Evolutionary conservation across 2,888 invertebrate genomes (phyloP).

Genomic region (Dilophus febrilis): DNA sequence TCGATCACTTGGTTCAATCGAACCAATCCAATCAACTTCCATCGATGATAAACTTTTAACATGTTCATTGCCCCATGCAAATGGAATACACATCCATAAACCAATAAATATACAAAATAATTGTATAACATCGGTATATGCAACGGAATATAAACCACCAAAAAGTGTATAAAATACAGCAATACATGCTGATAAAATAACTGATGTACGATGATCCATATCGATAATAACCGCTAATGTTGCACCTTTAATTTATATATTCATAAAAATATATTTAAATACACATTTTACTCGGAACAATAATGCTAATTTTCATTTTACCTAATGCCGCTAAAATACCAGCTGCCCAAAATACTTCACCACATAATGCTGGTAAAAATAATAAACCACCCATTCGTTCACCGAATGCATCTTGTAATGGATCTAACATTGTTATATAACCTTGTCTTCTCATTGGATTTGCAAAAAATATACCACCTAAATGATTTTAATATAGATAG

Average conservation of each 20-base stretch:
- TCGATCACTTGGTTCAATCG: conserved; percentile 49
- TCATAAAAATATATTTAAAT: too few species aligned
- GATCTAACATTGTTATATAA: conserved; percentile 97
- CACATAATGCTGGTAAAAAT: conserved; percentile 90
- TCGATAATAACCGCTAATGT: conserved; percentile 94
- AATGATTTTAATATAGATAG: too few species aligned
- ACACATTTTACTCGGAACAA: too few species aligned
- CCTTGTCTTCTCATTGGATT: conserved; percentile 95
- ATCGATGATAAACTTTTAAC: conserved; percentile 66
- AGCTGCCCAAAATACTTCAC: conserved; percentile 98
- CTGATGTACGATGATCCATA: conserved; percentile 82
- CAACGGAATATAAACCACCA: conserved; percentile 94
- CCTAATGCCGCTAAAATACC: conserved; percentile 91
- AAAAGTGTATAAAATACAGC: conserved; percentile 96
- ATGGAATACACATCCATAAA: conserved; percentile 95
- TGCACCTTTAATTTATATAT: conserved; percentile 53
- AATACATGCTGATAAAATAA: conserved; percentile 88
- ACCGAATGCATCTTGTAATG: conserved; percentile 90
- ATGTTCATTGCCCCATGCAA: conserved; percentile 77
- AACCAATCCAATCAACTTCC: conserved; percentile 82
- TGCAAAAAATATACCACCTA: conserved; percentile 96
- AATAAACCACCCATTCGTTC: conserved; percentile 94
- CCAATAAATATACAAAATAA: conserved; percentile 96
- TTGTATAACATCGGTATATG: conserved; percentile 97
- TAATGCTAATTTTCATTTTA: conserved; percentile 18